phyloP scores from a whole-genome alignment of 2,113 vertebrate species.

The Ictalurus furcatus region DNA sequence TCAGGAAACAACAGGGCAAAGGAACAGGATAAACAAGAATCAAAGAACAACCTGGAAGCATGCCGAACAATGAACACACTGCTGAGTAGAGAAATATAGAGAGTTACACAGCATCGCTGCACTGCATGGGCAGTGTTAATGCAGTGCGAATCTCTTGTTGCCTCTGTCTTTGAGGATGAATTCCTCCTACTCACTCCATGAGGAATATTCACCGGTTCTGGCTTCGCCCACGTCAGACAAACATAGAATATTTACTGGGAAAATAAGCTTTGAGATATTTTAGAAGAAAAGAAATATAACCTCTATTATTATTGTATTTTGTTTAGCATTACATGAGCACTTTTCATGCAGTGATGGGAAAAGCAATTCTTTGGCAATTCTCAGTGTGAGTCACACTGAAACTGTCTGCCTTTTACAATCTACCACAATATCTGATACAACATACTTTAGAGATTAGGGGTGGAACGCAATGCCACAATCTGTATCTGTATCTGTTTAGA shows the following conservation, averaged over 20 bases:
- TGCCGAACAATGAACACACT: constrained; percentile 3
- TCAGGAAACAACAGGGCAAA: constrained; percentile 23
- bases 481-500: background rate
- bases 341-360: background rate
- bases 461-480: background rate
- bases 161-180: constrained; percentile 33
- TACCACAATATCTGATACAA: background rate
- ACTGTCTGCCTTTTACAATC: background rate
- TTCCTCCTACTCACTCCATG: constrained; percentile 16
- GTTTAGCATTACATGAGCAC: background rate
- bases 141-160: constrained; percentile 24
- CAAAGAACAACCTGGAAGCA: constrained; percentile 29
- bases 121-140: constrained; percentile 39
- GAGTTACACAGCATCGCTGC: constrained; percentile 10
- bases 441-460: too few relatives aligned
- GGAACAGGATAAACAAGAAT: constrained; percentile 35
- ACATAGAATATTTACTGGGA: background rate
- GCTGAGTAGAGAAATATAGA: constrained; percentile 17
- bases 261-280: constrained; percentile 20
- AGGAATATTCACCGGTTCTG: constrained; percentile 24
- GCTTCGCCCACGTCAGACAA: constrained; percentile 20
- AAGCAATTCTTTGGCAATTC: too few relatives aligned
- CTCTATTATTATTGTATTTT: background rate
- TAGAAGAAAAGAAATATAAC: background rate
- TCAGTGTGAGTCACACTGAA: background rate